phyloP scores from a whole-genome alignment of 2,113 vertebrate species.

The Albula glossodonta region DNA sequence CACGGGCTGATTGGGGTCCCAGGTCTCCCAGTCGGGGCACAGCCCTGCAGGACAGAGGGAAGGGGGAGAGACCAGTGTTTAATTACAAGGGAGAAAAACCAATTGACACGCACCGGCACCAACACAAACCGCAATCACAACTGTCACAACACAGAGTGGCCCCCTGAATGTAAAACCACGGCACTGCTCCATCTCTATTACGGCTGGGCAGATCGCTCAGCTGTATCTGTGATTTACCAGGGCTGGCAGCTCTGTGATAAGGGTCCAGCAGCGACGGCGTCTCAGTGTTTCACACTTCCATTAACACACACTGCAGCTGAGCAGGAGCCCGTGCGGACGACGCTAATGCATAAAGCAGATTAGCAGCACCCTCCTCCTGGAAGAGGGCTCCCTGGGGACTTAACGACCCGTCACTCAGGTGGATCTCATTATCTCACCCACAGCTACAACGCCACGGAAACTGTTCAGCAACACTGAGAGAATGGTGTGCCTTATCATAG shows the following conservation, averaged over 20 bases:
- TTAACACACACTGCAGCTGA: background rate
- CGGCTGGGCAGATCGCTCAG: background rate
- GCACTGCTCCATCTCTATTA: background rate
- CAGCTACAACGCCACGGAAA: background rate
- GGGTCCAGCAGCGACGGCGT: background rate
- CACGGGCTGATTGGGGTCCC: conserved; percentile 88
- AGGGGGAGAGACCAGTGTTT: conserved; percentile 32
- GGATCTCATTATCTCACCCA: background rate
- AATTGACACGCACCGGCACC: background rate
- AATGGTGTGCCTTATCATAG: background rate
- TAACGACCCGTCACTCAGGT: background rate
- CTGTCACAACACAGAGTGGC: too few species aligned
- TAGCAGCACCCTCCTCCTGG: background rate
- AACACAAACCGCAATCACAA: background rate
- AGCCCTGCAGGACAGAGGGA: conserved; percentile 67
- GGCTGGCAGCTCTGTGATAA: background rate
- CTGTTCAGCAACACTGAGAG: background rate
- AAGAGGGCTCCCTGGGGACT: background rate
- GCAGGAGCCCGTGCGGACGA: background rate
- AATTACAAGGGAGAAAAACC: background rate
- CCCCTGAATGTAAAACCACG: too few species aligned
- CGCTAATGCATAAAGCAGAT: background rate
- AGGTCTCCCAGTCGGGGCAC: conserved; percentile 87
- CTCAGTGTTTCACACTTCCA: background rate
- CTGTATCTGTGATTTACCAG: background rate